These are phyloP conservation scores for Anguilla marmorata DNA, from an alignment of 2,797 vertebrate genomes.

Conservation along the genomic window DNA sequence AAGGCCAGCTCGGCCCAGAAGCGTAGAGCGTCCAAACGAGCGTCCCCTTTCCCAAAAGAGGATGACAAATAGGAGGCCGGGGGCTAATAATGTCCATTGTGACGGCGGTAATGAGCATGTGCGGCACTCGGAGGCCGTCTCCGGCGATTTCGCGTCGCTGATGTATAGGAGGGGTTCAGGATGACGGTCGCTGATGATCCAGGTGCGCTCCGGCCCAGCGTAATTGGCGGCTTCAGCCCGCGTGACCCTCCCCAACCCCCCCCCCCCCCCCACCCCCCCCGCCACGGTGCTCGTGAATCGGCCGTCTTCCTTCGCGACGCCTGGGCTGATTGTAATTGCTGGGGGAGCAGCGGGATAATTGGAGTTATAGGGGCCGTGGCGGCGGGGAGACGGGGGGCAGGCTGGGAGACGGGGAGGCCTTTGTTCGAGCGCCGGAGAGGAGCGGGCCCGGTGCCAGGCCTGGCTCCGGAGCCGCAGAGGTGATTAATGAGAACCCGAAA, in stretches of 20 bases:
- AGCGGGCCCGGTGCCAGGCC: constrained; percentile 18
- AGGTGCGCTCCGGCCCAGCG: neutral
- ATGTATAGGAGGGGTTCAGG: neutral
- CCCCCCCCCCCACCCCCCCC: too few species aligned
- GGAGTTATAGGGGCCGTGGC: constrained; percentile 1
- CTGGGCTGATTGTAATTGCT: neutral
- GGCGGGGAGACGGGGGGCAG: neutral
- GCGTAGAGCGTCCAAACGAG: neutral
- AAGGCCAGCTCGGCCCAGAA: neutral
- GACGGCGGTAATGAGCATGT: neutral
- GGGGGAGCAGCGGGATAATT: constrained; percentile 13
- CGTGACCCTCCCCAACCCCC: neutral
- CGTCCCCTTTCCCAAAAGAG: neutral
- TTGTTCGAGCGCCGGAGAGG: neutral
- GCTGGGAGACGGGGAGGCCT: neutral
- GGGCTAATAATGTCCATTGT: neutral
- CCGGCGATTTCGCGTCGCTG: neutral
- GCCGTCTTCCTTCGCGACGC: neutral
- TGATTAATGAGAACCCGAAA: constrained; percentile 29
- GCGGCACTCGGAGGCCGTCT: neutral
- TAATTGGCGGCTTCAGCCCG: neutral
- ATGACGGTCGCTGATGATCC: neutral
- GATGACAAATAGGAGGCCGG: neutral
- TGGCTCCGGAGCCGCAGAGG: neutral
- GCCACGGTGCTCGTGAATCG: neutral